Percentiles rank a stretch among this genome's conserved stretches.
Evolutionary conservation across 2,113 vertebrate species (phyloP).

Genomic region (Gymnorhina tibicen): DNA sequence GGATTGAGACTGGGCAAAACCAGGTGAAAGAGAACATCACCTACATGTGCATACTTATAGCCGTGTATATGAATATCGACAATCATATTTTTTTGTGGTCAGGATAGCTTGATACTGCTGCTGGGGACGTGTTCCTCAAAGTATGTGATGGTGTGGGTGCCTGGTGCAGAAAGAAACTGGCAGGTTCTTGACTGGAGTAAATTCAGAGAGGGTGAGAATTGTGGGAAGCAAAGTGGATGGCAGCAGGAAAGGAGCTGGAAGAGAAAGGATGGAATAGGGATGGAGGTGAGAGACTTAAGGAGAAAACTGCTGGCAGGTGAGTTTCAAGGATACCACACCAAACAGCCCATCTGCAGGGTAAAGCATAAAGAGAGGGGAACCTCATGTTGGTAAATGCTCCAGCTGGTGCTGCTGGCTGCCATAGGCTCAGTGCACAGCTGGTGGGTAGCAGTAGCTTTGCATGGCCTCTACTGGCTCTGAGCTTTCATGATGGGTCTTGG

Average conservation of each 20-base stretch:
- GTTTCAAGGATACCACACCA: background rate
- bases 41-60: background rate
- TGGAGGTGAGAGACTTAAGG: background rate
- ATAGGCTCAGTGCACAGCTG: background rate
- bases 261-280: background rate
- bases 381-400: background rate
- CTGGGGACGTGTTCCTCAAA: background rate
- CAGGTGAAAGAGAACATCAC: background rate
- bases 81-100: background rate
- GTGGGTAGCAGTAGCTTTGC: background rate
- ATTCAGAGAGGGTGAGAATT: background rate
- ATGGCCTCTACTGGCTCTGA: background rate
- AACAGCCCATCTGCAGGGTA: background rate
- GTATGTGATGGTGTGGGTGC: fast-evolving
- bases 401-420: background rate
- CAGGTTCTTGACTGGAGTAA: background rate
- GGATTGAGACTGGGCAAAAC: background rate
- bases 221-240: background rate
- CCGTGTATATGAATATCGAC: background rate
- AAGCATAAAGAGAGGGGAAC: background rate
- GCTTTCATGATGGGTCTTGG: background rate
- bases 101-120: background rate
- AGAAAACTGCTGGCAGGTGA: background rate
- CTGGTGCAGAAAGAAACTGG: background rate
- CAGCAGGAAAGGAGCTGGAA: background rate